Evolutionary conservation across 2,113 vertebrate genomes (phyloP), one percentile per base, ranked within the genome.

Genomic region (Colossoma macropomum): DNA sequence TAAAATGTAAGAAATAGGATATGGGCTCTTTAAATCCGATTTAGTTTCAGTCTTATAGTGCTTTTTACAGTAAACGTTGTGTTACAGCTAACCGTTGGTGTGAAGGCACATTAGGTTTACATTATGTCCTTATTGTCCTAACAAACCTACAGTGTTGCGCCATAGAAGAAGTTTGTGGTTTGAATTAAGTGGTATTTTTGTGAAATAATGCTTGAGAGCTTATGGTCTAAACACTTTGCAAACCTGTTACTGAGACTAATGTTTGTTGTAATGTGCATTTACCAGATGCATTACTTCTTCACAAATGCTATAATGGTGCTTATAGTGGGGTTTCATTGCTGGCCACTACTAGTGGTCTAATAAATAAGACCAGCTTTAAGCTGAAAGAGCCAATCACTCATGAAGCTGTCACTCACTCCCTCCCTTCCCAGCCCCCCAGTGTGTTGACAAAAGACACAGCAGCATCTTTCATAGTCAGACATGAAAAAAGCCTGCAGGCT

Each of bases 381-480:
- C 32, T 79, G 30, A 74, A 66, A 65, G 32, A 72, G 32, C 56
- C 68, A 65, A 70, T 79, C 76, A 17, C 30, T 62, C 71, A 75
- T 77, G 68, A 85, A 81, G 62, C 30, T 56, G 56, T 25, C 59
- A 17, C 62, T 54, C 56, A 77, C 45, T 52, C 23, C 21, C 50
- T 34, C 80, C 11, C 17, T 23, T 17, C 30, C 62, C 9, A 48
- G 13, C 69, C 23, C 45, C 45, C 25, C 68, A 69, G 38, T 85
- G 59, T 63, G 59, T 85, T 63, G 19, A 56, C 79, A 65, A 45
- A 66, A 70, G 75, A 48, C 79, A 77, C 74, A 68, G 63, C 74
- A 66, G 10, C 75, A 74, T 68, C 60, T 50, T 75, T 82, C 75
- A 68, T 74, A 27, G 27, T 60, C 74, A 28, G 74, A 41, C 59